Conservation (phyloP, 23 tunicate genomes). For the Diplosoma virens region DNA sequence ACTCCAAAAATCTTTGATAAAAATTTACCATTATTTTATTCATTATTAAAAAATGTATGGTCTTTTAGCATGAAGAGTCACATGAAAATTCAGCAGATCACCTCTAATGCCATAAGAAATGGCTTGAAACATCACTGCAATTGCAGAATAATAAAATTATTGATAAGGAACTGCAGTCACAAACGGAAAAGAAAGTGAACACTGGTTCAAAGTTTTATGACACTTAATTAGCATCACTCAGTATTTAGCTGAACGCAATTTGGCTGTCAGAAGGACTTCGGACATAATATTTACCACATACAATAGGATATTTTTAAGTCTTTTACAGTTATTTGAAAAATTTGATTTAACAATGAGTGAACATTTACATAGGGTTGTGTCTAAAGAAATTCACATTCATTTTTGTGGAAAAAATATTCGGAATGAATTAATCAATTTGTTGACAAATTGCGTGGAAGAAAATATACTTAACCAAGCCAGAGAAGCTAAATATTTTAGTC, state of each 20-base stretch:
- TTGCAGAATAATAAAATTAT: background rate
- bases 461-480: background rate
- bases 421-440: background rate
- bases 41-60: no score
- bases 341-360: background rate
- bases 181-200: background rate
- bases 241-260: background rate
- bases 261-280: background rate
- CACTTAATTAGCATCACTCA: background rate
- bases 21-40: no score
- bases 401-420: background rate
- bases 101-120: background rate
- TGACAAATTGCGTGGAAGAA: background rate
- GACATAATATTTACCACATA: background rate
- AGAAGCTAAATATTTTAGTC: background rate
- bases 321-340: background rate
- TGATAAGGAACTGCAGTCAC: background rate
- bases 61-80: no score
- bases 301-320: background rate
- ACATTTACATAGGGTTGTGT: background rate
- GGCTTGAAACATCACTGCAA: background rate
- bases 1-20: no score
- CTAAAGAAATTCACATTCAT: background rate
- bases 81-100: background rate
- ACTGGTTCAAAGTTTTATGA: background rate